A percentile compares a stretch with the other conserved stretches of the same genome.
These are phyloP conservation scores for Cantharis flavilabris DNA, from an alignment of 2,888 invertebrate genomes.

Conservation along the genomic window DNA sequence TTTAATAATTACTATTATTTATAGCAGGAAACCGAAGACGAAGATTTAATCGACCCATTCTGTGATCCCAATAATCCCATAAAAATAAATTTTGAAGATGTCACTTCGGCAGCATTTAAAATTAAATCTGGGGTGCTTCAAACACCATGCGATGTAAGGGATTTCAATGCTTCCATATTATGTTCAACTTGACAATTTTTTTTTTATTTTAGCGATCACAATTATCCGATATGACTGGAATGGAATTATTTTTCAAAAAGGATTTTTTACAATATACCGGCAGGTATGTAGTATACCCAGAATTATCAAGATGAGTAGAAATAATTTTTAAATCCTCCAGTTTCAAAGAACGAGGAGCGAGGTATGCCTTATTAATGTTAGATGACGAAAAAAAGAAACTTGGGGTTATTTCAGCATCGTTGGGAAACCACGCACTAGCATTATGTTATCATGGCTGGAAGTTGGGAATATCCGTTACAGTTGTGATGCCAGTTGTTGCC, in stretches of 20 bases:
- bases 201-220: slow-evolving; percentile 72
- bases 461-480: slow-evolving; percentile 67
- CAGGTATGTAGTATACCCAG: slow-evolving; percentile 63
- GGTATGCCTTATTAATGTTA: slow-evolving; percentile 80
- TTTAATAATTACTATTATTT: neutral
- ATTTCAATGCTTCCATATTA: neutral
- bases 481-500: slow-evolving; percentile 95
- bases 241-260: slow-evolving; percentile 91
- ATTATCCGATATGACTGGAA: slow-evolving; percentile 75
- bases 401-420: slow-evolving; percentile 91
- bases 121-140: slow-evolving; percentile 81
- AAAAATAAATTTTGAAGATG: slow-evolving; percentile 79
- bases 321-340: slow-evolving; percentile 54
- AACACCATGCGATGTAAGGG: slow-evolving; percentile 84
- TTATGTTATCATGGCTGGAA: slow-evolving; percentile 71
- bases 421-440: slow-evolving; percentile 92
- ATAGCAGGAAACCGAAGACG: slow-evolving; percentile 33
- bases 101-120: slow-evolving; percentile 86
- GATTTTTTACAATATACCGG: slow-evolving; percentile 95
- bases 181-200: neutral
- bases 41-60: slow-evolving; percentile 46
- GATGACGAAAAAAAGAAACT: slow-evolving; percentile 68
- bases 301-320: neutral
- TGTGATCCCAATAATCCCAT: slow-evolving; percentile 74
- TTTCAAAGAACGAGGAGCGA: slow-evolving; percentile 93